A percentile compares a stretch with the other conserved stretches of the same genome.
Conservation (phyloP, 1,140 invertebrate species). For the Caerostris extrusa region DNA sequence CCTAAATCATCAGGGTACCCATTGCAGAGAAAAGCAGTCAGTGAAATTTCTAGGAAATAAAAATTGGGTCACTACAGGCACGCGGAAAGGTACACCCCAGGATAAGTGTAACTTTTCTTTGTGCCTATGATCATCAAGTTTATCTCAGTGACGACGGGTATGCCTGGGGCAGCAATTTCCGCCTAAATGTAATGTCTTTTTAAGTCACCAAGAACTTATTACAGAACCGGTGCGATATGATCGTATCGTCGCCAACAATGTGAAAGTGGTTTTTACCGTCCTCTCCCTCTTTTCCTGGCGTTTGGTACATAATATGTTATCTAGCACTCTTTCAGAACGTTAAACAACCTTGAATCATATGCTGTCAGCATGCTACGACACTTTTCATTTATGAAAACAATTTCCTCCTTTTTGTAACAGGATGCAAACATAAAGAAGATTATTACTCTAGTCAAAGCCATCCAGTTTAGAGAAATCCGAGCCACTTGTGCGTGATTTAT, state of each 20-base stretch:
- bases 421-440: slow-evolving; percentile 61
- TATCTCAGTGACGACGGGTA: slow-evolving; percentile 63
- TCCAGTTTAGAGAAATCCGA: slow-evolving; percentile 1
- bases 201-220: slow-evolving; percentile 77
- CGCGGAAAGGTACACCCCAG: slow-evolving; percentile 22
- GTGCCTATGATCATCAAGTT: slow-evolving; percentile 69
- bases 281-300: neutral
- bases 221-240: slow-evolving; percentile 58
- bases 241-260: slow-evolving; percentile 59
- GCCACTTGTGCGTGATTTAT: slow-evolving; percentile 17
- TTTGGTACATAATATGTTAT: slow-evolving; percentile 46
- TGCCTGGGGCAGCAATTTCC: slow-evolving; percentile 74
- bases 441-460: neutral
- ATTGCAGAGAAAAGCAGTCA: neutral
- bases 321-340: slow-evolving; percentile 35
- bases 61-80: slow-evolving; percentile 56
- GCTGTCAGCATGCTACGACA: slow-evolving; percentile 52
- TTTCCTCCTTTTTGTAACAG: slow-evolving; percentile 65
- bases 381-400: slow-evolving; percentile 76
- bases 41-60: slow-evolving; percentile 23
- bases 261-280: slow-evolving; percentile 16
- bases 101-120: slow-evolving; percentile 42
- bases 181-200: slow-evolving; percentile 77
- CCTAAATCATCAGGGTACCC: slow-evolving; percentile 45
- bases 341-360: slow-evolving; percentile 67